Evolutionary conservation across 2,797 vertebrate species (phyloP), one percentile per base, ranked within the genome.

Genomic region (Leptatherina wallacei): DNA sequence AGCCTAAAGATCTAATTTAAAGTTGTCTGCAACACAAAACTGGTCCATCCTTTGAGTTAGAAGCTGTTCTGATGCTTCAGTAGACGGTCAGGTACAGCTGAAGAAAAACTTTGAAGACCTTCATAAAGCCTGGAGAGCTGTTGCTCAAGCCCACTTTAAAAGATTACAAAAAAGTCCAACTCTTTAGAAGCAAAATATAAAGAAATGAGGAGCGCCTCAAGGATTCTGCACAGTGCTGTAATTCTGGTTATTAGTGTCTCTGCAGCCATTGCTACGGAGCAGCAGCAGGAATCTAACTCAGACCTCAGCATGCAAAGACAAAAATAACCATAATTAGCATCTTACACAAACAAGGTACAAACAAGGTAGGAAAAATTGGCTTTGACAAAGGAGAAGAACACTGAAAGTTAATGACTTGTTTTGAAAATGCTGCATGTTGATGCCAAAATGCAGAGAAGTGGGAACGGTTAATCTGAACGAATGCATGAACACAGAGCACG

Each of bases 241-340:
- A 24, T 73, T 49, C 27, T 29, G 56, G 30, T 62, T 68, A 56
- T 57, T 42, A 60, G 42, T 40, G 44, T 11, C n/a, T 56, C 58
- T 14, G 6, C 51, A 56, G 29, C 30, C 30, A n/a, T 52, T 14
- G 70, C 62, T 30, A 3, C 14, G 27, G 36, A 59, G 35, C 56
- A 65, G 42, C 56, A 65, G 44, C 65, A 62, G 10, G 24, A 33
- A 61, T 66, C 27, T 13, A 66, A 33, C 56, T 36, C 9, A 52
- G 12, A 36, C 13, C 30, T 13, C 36, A 29, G 52, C 4, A 2
- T 16, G n/a, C 55, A 61, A 66, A 42, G 22, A 58, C 11, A 35
- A 18, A 74, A 67, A 61, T 47, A 52, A 52, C 27, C 56, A 51
- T 30, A 62, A 65, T 62, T 47, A 65, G 20, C 49, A 56, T 27